A percentile compares a stretch with the other conserved stretches of the same genome.
These are phyloP conservation scores for Dasysyrphus albostriatus DNA, from an alignment of 2,888 invertebrate genomes.

Conservation along the genomic window DNA sequence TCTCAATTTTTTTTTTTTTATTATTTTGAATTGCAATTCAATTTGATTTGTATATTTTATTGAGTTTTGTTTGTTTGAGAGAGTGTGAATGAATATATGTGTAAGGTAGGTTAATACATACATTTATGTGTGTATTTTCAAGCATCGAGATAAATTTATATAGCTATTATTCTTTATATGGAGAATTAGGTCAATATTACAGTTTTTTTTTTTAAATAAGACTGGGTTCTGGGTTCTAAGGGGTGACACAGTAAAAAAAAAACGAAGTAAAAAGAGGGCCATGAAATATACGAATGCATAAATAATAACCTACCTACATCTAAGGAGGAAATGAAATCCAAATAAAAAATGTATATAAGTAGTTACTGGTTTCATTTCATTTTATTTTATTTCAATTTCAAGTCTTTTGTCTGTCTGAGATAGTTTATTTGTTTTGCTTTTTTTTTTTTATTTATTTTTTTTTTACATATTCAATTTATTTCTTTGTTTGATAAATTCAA, in stretches of 20 bases:
- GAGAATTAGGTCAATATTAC: conserved; percentile 65
- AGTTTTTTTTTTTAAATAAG: conserved; percentile 13
- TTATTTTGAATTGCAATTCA: conserved; percentile 36
- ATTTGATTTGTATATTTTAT: conserved; percentile 27
- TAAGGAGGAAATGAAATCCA: conserved; percentile 31
- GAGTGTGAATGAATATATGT: background rate
- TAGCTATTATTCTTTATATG: conserved; percentile 42
- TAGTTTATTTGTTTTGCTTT: conserved; percentile 1
- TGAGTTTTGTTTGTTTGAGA: background rate
- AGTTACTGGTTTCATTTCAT: conserved; percentile 19
- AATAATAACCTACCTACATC: background rate
- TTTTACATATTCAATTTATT: no score
- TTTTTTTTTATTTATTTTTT: background rate
- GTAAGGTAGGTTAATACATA: background rate
- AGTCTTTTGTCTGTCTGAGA: conserved; percentile 17
- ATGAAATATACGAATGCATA: conserved; percentile 21
- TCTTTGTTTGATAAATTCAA: background rate
- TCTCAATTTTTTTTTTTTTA: conserved; percentile 20
- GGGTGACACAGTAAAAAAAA: conserved; percentile 14
- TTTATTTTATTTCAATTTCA: background rate
- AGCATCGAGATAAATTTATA: background rate
- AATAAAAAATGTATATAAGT: conserved; percentile 5
- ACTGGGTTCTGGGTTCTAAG: background rate
- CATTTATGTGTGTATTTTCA: background rate
- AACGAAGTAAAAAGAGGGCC: background rate